Evolutionary conservation across 1,140 invertebrate species (phyloP), one percentile per base, ranked within the genome.

Genomic region (Cherax quadricarinatus): DNA sequence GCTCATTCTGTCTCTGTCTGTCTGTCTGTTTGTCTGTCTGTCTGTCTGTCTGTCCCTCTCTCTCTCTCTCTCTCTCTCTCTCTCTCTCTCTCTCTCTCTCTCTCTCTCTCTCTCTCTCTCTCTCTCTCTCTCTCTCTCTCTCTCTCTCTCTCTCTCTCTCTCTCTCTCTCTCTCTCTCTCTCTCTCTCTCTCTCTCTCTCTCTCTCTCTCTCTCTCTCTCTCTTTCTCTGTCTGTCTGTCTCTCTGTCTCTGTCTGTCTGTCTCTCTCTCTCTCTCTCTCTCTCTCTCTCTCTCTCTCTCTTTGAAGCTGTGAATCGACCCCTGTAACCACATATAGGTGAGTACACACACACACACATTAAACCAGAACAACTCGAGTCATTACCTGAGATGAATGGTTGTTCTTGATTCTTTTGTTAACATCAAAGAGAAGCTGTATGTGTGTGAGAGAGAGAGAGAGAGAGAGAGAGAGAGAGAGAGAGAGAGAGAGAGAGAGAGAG

Each of bases 191-290:
- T 57, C 48, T 53, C 81, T 57, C 81, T 57, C 81, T 24, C 81
- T 83, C 81, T 83, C 81, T 51, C 53, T 53, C 53, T 83, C 81
- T 83, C 81, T 83, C 48, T 49, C 48, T 49, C 81, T 83, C 81
- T 83, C 81, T 49, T 10, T 49, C 48, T 49, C 48, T 83, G 30
- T 83, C 48, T 83, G 4, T 48, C 48, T 49, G 4, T 83, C 16
- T 83, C 81, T 83, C 48, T 49, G 4, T 49, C 48, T 49, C 16
- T 83, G 30, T 49, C 81, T 83, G 4, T 51, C 48, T 53, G 4
- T 83, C 48, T 83, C 81, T 83, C 48, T 49, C 48, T 53, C 48
- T 49, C 81, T 83, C 81, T 49, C 48, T 49, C 10, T 53, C 48
- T 83, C 48, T 83, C 81, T 75, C 73, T 75, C 73, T 75, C 73